Percentiles rank a stretch among this genome's conserved stretches.
These are phyloP conservation scores for Ganaspis sp. DNA, from an alignment of 1,140 invertebrate genomes.

Conservation along the genomic window DNA sequence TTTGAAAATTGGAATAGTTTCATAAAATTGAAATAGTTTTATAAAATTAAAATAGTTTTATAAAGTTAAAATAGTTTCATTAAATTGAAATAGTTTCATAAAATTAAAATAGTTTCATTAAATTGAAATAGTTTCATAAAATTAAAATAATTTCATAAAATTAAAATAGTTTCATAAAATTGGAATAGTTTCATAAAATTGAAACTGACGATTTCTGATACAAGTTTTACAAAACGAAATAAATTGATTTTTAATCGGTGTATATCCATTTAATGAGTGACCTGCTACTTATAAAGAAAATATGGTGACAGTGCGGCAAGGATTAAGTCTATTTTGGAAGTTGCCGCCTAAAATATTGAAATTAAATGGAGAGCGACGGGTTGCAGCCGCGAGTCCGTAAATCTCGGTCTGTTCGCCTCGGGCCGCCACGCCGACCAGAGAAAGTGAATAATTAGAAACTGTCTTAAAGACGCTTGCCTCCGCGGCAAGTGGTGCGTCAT, in stretches of 20 bases:
- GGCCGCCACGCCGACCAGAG: conserved; percentile 47
- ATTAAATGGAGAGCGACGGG: conserved; percentile 53
- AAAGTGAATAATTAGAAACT: conserved; percentile 69
- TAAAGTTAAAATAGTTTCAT: too few relatives aligned
- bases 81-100: too few relatives aligned
- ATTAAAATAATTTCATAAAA: too few relatives aligned
- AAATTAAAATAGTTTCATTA: too few relatives aligned
- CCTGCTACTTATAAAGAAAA: background rate
- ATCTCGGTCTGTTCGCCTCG: conserved; percentile 51
- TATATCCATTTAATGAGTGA: conserved; percentile 31
- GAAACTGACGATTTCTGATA: background rate
- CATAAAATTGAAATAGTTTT: too few relatives aligned
- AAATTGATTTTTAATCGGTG: conserved; percentile 21
- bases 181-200: too few relatives aligned
- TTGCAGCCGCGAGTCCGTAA: conserved; percentile 51
- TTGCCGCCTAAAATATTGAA: conserved; percentile 41
- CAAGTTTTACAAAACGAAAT: background rate
- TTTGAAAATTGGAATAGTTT: too few relatives aligned
- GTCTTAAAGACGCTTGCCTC: conserved; percentile 44
- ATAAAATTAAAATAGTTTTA: too few relatives aligned
- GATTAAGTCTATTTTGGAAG: conserved; percentile 12
- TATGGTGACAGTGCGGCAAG: background rate
- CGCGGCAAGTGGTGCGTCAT: conserved; percentile 60
- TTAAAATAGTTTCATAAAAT: too few relatives aligned
- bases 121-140: too few relatives aligned